These are phyloP conservation scores for Archilochus colubris DNA, from an alignment of 2,113 vertebrate genomes.

Conservation along the genomic window DNA sequence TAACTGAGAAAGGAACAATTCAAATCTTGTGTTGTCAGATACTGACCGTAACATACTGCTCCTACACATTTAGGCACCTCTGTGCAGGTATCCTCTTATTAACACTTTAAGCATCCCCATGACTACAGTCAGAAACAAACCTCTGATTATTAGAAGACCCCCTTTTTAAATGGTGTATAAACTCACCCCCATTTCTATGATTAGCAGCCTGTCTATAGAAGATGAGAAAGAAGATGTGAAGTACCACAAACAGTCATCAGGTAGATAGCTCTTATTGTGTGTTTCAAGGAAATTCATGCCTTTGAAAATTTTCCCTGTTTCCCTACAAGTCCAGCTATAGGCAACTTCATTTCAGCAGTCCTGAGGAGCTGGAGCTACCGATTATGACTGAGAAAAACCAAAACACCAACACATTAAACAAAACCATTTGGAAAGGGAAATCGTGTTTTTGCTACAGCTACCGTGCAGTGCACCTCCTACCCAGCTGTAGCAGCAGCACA, in stretches of 20 bases:
- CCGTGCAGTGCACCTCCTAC: neutral
- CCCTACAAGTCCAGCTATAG: neutral
- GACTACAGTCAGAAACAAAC: neutral
- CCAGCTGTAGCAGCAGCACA: rapidly evolving
- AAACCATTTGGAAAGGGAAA: neutral
- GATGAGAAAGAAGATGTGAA: neutral
- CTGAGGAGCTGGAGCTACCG: neutral
- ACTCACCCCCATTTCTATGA: neutral
- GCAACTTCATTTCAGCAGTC: neutral
- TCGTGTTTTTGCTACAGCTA: neutral
- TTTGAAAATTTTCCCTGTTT: neutral
- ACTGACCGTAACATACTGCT: neutral
- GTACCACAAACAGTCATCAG: neutral
- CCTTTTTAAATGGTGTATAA: neutral
- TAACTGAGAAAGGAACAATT: neutral
- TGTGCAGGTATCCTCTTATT: neutral
- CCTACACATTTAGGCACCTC: neutral
- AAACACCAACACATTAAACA: neutral
- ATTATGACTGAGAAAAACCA: neutral
- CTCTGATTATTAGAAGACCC: neutral
- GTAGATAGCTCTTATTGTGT: neutral
- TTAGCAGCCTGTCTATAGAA: neutral
- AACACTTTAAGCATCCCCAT: neutral
- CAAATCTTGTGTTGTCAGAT: neutral
- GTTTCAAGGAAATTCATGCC: neutral